Percentiles rank a stretch among this genome's conserved stretches.
phyloP scores from a whole-genome alignment of 2,113 vertebrate genomes.

The Ailurus styani region DNA sequence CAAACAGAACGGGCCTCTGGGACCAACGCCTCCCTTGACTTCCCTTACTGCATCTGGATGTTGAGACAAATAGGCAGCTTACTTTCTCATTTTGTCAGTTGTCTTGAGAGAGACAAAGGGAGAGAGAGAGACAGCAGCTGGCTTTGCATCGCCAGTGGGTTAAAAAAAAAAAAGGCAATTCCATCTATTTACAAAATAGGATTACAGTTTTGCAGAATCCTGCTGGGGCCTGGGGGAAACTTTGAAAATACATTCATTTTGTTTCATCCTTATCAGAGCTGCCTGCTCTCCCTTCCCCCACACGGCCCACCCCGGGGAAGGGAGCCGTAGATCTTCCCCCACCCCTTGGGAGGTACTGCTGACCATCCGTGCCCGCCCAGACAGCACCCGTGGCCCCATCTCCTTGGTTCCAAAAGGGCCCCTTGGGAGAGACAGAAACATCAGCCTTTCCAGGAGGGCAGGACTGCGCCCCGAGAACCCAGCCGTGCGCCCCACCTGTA shows the following conservation, averaged over 20 bases:
- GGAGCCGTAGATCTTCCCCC: neutral
- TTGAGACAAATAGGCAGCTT: neutral
- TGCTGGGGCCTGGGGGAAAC: conserved; percentile 40
- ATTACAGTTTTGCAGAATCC: conserved; percentile 55
- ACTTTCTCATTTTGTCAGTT: neutral
- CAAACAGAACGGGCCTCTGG: neutral
- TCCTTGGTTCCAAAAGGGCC: neutral
- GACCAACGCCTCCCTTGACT: fast-evolving
- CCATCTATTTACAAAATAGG: conserved; percentile 69
- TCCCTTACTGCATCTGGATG: fast-evolving
- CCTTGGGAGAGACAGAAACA: neutral
- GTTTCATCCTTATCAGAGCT: conserved; percentile 39
- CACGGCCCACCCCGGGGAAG: neutral
- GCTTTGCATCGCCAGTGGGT: conserved; percentile 18
- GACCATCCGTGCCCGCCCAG: fast-evolving
- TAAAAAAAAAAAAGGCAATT: conserved; percentile 19
- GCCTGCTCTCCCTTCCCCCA: neutral
- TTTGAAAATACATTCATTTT: conserved; percentile 55
- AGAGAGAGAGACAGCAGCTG: neutral
- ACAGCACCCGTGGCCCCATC: neutral
- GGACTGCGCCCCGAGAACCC: neutral
- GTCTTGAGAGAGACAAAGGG: neutral
- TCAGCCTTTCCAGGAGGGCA: neutral
- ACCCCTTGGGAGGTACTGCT: neutral
- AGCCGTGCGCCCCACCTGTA: neutral